These are phyloP conservation scores for Tanytarsus gracilentus DNA, from an alignment of 2,888 invertebrate genomes.

Conservation along the genomic window DNA sequence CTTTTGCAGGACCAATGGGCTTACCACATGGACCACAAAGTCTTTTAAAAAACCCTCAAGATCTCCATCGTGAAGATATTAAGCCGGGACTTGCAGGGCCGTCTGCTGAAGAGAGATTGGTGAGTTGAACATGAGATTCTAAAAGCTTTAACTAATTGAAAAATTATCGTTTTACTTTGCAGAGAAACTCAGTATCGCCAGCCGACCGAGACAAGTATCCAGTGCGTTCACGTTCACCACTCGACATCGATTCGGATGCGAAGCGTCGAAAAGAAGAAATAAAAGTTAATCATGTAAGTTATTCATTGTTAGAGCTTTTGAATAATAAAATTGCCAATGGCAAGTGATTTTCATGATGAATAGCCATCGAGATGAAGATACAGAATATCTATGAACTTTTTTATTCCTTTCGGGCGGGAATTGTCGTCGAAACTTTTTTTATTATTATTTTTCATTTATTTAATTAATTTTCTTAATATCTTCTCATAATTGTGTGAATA, in stretches of 20 bases:
- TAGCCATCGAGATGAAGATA: neutral
- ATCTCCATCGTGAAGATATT: conserved; percentile 43
- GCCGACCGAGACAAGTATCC: conserved; percentile 74
- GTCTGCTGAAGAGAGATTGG: conserved; percentile 52
- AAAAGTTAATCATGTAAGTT: conserved; percentile 74
- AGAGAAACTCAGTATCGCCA: conserved; percentile 76
- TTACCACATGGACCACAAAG: conserved; percentile 44
- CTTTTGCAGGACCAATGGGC: conserved; percentile 39
- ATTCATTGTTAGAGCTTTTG: conserved; percentile 16
- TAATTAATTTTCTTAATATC: too few relatives aligned
- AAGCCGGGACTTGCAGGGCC: conserved; percentile 46
- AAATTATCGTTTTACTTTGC: conserved; percentile 34
- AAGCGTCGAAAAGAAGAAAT: conserved; percentile 75
- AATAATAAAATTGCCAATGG: conserved; percentile 27
- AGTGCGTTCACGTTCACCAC: conserved; percentile 69
- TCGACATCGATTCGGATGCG: conserved; percentile 61
- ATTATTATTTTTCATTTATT: neutral
- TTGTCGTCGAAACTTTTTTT: conserved; percentile 11
- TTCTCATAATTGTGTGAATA: too few relatives aligned
- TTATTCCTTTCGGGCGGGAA: conserved; percentile 22
- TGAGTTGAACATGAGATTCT: conserved; percentile 34
- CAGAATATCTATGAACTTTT: neutral
- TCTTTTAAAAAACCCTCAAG: conserved; percentile 42
- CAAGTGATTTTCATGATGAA: conserved; percentile 9
- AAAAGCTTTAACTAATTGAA: conserved; percentile 26